Evolutionary conservation across 2,888 invertebrate species (phyloP).

Genomic region (Diaperis boleti): DNA sequence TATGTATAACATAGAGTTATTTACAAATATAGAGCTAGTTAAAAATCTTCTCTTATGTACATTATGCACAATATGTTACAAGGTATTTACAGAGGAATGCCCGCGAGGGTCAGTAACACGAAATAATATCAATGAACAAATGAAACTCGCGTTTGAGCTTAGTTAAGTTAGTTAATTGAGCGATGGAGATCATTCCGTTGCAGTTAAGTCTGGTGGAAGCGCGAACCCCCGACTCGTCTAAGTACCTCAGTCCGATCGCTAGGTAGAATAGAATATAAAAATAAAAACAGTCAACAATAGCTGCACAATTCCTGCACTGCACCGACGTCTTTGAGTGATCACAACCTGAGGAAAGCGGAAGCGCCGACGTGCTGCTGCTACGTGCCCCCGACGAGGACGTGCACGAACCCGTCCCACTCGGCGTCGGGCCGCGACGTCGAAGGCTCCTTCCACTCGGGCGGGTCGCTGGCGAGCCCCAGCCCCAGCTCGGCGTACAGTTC

Average conservation of each 20-base stretch:
- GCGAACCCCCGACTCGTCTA: conserved; percentile 34
- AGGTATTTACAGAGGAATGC: conserved; percentile 63
- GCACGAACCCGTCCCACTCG: conserved; percentile 75
- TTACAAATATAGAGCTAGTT: conserved; percentile 62
- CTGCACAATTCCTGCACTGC: conserved; percentile 63
- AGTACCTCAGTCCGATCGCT: conserved; percentile 48
- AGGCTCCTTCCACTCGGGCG: conserved; percentile 73
- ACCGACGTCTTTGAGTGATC: conserved; percentile 60
- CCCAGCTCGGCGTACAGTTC: conserved; percentile 82
- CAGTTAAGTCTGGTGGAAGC: conserved; percentile 45
- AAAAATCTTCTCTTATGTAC: conserved; percentile 65
- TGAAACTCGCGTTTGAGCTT: conserved; percentile 51
- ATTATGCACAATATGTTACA: conserved; percentile 62
- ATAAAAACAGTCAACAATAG: conserved; percentile 63
- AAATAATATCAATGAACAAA: conserved; percentile 54
- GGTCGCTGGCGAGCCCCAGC: conserved; percentile 73
- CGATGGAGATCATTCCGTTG: conserved; percentile 61
- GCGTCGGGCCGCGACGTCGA: conserved; percentile 63
- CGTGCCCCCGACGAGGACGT: conserved; percentile 78
- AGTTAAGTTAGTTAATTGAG: conserved; percentile 59
- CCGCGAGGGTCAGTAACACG: conserved; percentile 60
- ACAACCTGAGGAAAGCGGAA: conserved; percentile 63
- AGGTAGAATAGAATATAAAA: conserved; percentile 55
- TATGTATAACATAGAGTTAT: conserved; percentile 59
- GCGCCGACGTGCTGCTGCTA: conserved; percentile 64